A percentile compares a stretch with the other conserved stretches of the same genome.
phyloP scores from a whole-genome alignment of 1,140 invertebrate genomes.

The Aphaenogaster ashmeadi region DNA sequence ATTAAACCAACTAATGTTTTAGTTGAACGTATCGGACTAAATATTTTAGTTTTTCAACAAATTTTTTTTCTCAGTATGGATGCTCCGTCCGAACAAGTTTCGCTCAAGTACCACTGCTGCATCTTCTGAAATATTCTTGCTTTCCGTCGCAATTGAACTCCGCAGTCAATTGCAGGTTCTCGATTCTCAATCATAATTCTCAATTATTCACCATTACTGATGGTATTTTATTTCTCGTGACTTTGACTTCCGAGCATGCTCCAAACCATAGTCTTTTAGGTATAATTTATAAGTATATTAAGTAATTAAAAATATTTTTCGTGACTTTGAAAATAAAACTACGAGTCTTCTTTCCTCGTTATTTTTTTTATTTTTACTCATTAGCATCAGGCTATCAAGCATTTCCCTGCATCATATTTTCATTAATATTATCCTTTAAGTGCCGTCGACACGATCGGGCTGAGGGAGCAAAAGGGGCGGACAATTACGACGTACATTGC shows the following conservation, averaged over 20 bases:
- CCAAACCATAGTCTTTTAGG: neutral
- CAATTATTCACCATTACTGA: conserved; percentile 14
- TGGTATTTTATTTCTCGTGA: conserved; percentile 15
- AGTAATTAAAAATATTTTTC: conserved; percentile 23
- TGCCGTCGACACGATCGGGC: neutral
- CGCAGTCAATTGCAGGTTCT: conserved; percentile 7
- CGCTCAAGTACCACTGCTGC: neutral
- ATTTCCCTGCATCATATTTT: conserved; percentile 17
- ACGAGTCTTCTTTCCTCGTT: neutral
- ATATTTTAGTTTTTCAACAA: too few species aligned
- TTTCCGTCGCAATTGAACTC: conserved; percentile 29
- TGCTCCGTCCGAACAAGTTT: neutral
- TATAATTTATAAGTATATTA: conserved; percentile 23
- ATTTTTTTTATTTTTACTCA: neutral
- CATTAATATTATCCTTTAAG: conserved; percentile 43
- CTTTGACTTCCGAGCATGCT: neutral
- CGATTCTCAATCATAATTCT: conserved; percentile 45
- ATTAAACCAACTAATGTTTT: too few species aligned
- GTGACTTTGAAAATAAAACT: neutral
- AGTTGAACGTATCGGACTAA: too few species aligned
- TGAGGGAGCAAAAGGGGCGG: neutral
- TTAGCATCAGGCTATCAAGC: neutral
- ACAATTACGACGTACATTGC: conserved; percentile 46
- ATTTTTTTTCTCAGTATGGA: neutral
- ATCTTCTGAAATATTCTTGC: neutral